Evolutionary conservation across 2,797 vertebrate genomes (phyloP).

Genomic region (Sciurus carolinensis): DNA sequence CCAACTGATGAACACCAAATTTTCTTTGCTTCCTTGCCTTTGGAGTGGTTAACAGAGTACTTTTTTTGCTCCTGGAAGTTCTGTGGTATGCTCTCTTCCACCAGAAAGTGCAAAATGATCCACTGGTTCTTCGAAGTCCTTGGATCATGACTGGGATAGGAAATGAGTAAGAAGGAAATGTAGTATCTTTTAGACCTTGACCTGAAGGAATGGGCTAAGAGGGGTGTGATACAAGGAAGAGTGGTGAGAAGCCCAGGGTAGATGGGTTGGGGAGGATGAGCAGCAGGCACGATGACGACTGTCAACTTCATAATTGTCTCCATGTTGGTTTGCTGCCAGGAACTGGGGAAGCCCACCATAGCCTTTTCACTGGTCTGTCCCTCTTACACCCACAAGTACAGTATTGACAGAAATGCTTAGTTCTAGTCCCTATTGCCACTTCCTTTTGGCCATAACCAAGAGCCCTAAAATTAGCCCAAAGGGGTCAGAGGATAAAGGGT

Average conservation of each 20-base stretch:
- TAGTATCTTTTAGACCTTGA: background rate
- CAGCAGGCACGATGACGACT: background rate
- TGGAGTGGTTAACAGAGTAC: background rate
- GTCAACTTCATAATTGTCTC: background rate
- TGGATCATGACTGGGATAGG: background rate
- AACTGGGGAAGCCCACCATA: background rate
- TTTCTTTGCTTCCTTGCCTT: conserved; percentile 27
- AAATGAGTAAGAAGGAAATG: background rate
- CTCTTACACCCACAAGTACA: background rate
- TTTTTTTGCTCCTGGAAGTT: background rate
- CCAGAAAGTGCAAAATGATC: conserved; percentile 30
- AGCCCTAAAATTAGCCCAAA: background rate
- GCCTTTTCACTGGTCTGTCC: background rate
- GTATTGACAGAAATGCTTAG: background rate
- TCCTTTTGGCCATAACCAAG: background rate
- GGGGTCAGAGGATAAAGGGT: background rate
- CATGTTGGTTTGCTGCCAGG: background rate
- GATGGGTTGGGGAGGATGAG: background rate
- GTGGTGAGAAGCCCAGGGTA: background rate
- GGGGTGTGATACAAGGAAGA: too few species aligned
- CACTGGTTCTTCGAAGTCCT: background rate
- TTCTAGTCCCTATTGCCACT: background rate
- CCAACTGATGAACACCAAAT: background rate
- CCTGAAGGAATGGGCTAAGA: background rate
- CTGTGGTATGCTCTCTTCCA: background rate